Base-by-base conservation (phyloP, 2,797 vertebrate species). In the Rhinophrynus dorsalis region DNA sequence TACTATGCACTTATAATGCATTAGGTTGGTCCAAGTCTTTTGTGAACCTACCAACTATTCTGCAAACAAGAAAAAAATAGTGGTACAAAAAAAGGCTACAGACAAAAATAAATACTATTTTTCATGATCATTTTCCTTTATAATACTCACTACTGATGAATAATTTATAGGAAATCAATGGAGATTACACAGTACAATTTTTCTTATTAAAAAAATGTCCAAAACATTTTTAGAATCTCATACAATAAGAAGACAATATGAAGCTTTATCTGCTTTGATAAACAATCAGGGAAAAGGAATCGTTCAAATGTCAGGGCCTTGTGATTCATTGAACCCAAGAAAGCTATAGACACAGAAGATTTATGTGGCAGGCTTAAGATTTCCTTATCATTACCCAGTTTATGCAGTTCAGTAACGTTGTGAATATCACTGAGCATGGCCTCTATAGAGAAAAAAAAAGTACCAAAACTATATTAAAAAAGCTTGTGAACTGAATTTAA, bases 351-450 rank as follows among this genome's bases (percentile, higher is more conserved):
- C 61, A 65, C 3, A 54, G 33, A 72, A 65, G 61, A 72, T 72
- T 65, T 72, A 72, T 72, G 69, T 40, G 65, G 68, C 61, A 42
- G 45, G 9, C 37, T 20, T 40, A 50, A 50, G 33, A 72, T 72
- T 42, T 72, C 61, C 69, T 58, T 65, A 57, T 72, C 52, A 72
- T 72, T 72, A 72, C 18, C 56, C 61, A 65, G 54, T 72, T 60
- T 65, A 72, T 66, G 47, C 61, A 65, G 61, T 38, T 65, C 51
- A 65, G 23, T 26, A 59, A 44, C 33, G 44, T 59, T 59, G 61
- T 72, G 69, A 72, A 72, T 72, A 72, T 58, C 69, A 72, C 61
- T 65, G 69, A 72, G 20, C 69, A 72, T 23, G 45, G 33, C 52
- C 13, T 15, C 27, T n/a, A 52, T 6, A 11, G 50, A 26, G 15